phyloP scores from a whole-genome alignment of 1,140 invertebrate species.

The Drosophila littoralis region DNA sequence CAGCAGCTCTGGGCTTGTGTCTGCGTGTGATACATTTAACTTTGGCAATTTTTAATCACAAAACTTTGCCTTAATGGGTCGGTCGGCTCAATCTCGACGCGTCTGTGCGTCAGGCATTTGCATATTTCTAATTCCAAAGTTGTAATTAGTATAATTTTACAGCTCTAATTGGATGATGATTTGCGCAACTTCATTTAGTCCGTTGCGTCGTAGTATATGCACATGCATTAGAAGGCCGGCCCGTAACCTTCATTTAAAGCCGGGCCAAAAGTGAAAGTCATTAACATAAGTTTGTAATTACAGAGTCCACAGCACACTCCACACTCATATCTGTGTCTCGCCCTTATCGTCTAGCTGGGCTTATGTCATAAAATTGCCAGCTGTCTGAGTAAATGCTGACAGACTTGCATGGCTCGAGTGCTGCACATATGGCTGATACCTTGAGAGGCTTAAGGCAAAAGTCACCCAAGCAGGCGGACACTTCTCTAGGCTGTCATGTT shows the following conservation, averaged over 20 bases:
- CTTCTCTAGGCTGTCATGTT: not conserved
- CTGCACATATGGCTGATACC: slow-evolving; percentile 6
- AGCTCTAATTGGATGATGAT: slow-evolving; percentile 81
- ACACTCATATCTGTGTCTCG: not conserved
- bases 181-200: slow-evolving; percentile 71
- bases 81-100: slow-evolving; percentile 17
- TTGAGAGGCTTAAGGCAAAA: slow-evolving; percentile 18
- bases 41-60: slow-evolving; percentile 76
- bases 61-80: slow-evolving; percentile 54
- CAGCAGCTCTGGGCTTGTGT: slow-evolving; percentile 7
- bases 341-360: slow-evolving; percentile 25
- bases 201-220: slow-evolving; percentile 57
- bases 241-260: slow-evolving; percentile 63
- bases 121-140: slow-evolving; percentile 83
- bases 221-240: slow-evolving; percentile 48
- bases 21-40: slow-evolving; percentile 44
- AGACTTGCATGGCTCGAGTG: slow-evolving; percentile 10
- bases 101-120: slow-evolving; percentile 53
- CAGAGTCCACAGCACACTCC: slow-evolving; percentile 32
- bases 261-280: slow-evolving; percentile 59
- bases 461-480: not conserved
- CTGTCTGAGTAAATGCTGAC: slow-evolving; percentile 7
- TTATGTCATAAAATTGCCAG: slow-evolving; percentile 24
- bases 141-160: slow-evolving; percentile 83
- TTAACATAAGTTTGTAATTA: slow-evolving; percentile 66